Percentiles rank a stretch among this genome's conserved stretches.
These are phyloP conservation scores for Bostrychus sinensis DNA, from an alignment of 2,113 vertebrate species.

Conservation along the genomic window DNA sequence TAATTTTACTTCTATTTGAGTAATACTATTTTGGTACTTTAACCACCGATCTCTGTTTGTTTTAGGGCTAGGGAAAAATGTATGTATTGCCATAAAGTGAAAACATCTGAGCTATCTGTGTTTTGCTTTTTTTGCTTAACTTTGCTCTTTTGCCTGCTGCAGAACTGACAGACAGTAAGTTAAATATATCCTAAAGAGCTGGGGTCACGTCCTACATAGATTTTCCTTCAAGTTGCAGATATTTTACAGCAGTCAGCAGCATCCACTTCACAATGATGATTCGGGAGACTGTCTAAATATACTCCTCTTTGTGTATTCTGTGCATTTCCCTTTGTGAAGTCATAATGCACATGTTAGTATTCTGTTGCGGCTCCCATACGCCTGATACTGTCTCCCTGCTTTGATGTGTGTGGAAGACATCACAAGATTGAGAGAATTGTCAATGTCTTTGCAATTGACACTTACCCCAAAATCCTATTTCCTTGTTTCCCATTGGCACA, in stretches of 20 bases:
- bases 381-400: constrained; percentile 38
- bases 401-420: constrained; percentile 58
- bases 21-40: too few species aligned
- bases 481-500: constrained; percentile 14
- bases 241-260: not conserved
- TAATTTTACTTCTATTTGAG: too few species aligned
- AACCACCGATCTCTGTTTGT: too few species aligned
- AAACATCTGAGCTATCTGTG: too few species aligned
- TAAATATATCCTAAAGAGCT: not conserved
- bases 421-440: constrained; percentile 21
- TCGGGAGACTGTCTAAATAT: constrained; percentile 49
- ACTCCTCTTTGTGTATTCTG: constrained; percentile 38
- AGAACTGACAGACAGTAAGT: too few species aligned
- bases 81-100: too few species aligned
- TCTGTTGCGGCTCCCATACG: constrained; percentile 15
- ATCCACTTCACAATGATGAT: not conserved
- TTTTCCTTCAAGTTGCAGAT: not conserved
- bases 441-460: constrained; percentile 42
- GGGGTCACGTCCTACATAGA: not conserved
- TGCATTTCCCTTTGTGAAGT: constrained; percentile 26
- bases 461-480: constrained; percentile 21
- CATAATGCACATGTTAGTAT: constrained; percentile 14
- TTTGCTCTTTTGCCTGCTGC: too few species aligned
- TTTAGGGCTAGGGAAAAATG: too few species aligned
- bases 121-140: too few species aligned